Percentiles rank a stretch among this genome's conserved stretches.
These are phyloP conservation scores for Phataginus tetradactyla DNA, from an alignment of 2,797 vertebrate genomes.

Conservation along the genomic window DNA sequence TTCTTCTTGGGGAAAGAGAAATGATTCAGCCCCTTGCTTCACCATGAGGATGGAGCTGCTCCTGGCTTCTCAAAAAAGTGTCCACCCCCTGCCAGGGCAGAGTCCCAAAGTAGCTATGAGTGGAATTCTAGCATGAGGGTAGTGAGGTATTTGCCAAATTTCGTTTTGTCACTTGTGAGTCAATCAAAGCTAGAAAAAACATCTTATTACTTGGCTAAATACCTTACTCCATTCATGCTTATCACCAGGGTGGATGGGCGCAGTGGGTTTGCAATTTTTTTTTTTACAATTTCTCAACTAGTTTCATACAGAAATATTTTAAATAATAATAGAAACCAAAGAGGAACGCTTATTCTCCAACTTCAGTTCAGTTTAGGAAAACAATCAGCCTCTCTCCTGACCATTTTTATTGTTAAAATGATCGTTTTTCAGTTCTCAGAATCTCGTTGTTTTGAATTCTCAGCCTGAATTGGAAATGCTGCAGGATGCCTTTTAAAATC, in stretches of 20 bases:
- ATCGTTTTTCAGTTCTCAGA: constrained; percentile 62
- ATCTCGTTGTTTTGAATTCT: constrained; percentile 43
- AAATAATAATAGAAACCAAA: constrained; percentile 30
- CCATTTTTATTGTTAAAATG: constrained; percentile 69
- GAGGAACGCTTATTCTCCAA: constrained; percentile 3
- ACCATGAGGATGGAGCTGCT: not conserved
- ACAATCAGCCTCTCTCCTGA: constrained; percentile 38
- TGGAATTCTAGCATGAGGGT: not conserved
- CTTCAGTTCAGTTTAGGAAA: constrained; percentile 62
- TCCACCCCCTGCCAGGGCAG: not conserved
- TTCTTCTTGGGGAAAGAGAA: not conserved
- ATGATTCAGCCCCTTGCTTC: not conserved
- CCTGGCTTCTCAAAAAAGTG: not conserved
- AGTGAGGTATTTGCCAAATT: constrained; percentile 3
- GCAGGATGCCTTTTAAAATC: constrained; percentile 54
- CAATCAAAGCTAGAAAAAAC: constrained; percentile 11
- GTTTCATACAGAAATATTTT: not conserved
- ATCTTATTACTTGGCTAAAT: not conserved
- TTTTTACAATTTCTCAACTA: not conserved
- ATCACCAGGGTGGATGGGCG: not conserved
- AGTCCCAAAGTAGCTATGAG: not conserved
- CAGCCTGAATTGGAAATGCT: constrained; percentile 55
- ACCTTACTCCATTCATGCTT: not conserved
- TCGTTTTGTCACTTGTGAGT: constrained; percentile 4
- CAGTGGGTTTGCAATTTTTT: not conserved